Conservation (phyloP, 2,113 vertebrate genomes). For the Eulacestoma nigropectus region DNA sequence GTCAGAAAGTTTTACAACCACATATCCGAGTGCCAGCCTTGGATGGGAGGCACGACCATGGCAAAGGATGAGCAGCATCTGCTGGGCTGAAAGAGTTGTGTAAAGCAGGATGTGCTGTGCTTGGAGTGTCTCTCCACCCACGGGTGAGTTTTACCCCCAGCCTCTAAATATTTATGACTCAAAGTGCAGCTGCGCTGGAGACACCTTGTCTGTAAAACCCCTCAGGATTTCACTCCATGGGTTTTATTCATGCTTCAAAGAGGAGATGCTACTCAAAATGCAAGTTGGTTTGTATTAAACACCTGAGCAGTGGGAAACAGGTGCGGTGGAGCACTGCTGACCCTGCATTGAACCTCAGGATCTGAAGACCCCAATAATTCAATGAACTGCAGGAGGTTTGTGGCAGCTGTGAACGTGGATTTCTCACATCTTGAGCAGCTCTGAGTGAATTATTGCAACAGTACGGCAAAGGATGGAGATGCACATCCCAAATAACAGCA, state of each 20-base stretch:
- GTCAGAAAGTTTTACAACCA: neutral
- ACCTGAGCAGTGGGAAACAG: neutral
- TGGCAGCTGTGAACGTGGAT: neutral
- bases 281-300: neutral
- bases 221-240: neutral
- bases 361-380: fast-evolving
- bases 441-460: fast-evolving
- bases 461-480: neutral
- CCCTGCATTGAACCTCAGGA: neutral
- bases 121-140: neutral
- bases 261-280: neutral
- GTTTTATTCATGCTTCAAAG: neutral
- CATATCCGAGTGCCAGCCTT: fast-evolving
- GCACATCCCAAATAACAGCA: neutral
- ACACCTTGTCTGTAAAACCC: neutral
- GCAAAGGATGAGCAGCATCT: neutral
- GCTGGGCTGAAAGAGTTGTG: neutral
- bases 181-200: neutral
- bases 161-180: neutral
- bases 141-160: neutral
- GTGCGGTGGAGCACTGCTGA: neutral
- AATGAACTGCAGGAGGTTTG: neutral
- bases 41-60: fast-evolving
- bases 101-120: neutral
- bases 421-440: neutral